These are phyloP conservation scores for Mesorhabditis sp. DNA, from an alignment of 2,888 invertebrate genomes.

Conservation along the genomic window DNA sequence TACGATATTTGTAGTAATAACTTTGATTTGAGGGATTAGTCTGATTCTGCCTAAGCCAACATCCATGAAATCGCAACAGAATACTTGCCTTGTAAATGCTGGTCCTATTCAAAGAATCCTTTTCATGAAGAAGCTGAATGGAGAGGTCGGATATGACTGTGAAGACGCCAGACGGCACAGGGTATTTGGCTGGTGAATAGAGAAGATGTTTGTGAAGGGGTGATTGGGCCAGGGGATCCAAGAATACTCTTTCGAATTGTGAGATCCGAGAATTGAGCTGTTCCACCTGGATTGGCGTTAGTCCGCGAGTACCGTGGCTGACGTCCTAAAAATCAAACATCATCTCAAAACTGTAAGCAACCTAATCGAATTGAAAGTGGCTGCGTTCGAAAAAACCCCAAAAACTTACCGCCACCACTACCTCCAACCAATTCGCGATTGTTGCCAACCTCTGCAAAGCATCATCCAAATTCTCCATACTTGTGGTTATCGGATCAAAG, in stretches of 20 bases:
- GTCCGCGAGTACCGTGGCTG: not conserved
- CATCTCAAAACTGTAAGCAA: not conserved
- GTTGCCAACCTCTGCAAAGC: constrained; percentile 15
- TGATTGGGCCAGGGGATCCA: not conserved
- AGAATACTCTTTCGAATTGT: constrained; percentile 11
- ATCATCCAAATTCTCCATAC: constrained; percentile 19
- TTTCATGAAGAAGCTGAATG: no score
- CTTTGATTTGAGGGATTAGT: no score
- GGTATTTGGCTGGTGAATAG: no score
- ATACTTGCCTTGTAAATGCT: no score
- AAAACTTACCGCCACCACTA: constrained; percentile 13
- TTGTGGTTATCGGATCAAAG: constrained; percentile 16
- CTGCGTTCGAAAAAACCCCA: not conserved
- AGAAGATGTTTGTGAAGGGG: no score
- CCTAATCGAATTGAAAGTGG: not conserved
- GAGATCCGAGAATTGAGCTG: constrained; percentile 7
- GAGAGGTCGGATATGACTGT: no score
- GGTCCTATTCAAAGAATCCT: no score
- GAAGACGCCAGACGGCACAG: no score
- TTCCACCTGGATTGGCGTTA: not conserved
- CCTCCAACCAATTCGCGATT: constrained; percentile 14
- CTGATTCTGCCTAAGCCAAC: no score
- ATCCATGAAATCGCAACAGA: no score
- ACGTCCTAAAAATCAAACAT: constrained; percentile 8
- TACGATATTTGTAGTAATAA: no score